phyloP scores from a whole-genome alignment of 2,113 vertebrate species.

The Ramphastos sulfuratus region DNA sequence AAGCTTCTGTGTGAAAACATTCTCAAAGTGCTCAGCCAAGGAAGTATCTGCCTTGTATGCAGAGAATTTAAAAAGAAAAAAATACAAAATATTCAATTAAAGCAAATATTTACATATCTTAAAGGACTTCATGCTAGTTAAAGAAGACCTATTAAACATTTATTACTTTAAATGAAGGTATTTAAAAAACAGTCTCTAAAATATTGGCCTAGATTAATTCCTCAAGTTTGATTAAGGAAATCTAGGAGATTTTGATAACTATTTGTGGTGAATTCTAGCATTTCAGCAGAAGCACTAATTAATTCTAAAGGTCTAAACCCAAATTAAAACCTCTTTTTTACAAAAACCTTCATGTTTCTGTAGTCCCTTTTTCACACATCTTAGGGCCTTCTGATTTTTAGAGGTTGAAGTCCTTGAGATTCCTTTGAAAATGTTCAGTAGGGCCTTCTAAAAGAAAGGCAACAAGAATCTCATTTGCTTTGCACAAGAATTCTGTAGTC shows the following conservation, averaged over 20 bases:
- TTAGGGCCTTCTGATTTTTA: not conserved
- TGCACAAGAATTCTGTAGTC: not conserved
- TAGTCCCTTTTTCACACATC: not conserved
- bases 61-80: not conserved
- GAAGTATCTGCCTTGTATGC: not conserved
- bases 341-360: not conserved
- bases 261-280: not conserved
- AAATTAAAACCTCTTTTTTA: not conserved
- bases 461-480: not conserved
- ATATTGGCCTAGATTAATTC: not conserved
- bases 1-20: not conserved
- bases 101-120: not conserved
- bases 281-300: not conserved
- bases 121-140: not conserved
- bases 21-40: not conserved
- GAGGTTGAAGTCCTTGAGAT: not conserved
- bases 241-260: not conserved
- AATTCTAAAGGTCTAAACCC: not conserved
- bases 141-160: fast-evolving
- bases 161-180: not conserved
- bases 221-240: not conserved
- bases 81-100: not conserved
- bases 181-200: not conserved
- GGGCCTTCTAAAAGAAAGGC: not conserved
- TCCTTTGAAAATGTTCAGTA: not conserved